Percentiles rank a stretch among this genome's conserved stretches.
These are phyloP conservation scores for Otus sunia DNA, from an alignment of 2,113 vertebrate species.

Conservation along the genomic window DNA sequence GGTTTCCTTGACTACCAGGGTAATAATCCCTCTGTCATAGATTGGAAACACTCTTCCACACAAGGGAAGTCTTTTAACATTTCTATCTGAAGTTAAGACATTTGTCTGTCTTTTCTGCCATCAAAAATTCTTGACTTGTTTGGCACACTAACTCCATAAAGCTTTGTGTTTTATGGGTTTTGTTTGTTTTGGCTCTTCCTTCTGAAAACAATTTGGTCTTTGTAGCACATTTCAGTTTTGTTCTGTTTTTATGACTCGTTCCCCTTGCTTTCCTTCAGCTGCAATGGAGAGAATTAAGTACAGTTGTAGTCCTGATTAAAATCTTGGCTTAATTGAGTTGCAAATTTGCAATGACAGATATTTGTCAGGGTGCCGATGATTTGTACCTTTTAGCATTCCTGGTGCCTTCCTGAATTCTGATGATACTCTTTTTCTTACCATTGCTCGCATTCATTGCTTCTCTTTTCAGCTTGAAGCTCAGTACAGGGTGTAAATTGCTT, in stretches of 20 bases:
- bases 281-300: constrained; percentile 5
- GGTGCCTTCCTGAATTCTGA: background rate
- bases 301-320: constrained; percentile 27
- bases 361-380: background rate
- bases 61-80: background rate
- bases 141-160: background rate
- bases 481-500: background rate
- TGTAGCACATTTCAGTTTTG: background rate
- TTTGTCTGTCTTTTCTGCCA: background rate
- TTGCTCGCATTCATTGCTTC: background rate
- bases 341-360: constrained; percentile 35
- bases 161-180: background rate
- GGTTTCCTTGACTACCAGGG: constrained; percentile 5
- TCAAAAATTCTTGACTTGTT: background rate
- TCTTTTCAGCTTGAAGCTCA: background rate
- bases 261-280: background rate
- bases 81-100: background rate
- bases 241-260: constrained; percentile 8
- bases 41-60: background rate
- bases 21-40: background rate
- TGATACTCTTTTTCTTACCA: background rate
- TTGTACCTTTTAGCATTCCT: background rate
- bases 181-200: constrained; percentile 27
- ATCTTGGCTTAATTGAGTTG: constrained; percentile 26
- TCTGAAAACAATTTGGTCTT: constrained; percentile 4